Evolutionary conservation across 2,888 invertebrate genomes (phyloP).

Genomic region (Exocentrus adspersus): DNA sequence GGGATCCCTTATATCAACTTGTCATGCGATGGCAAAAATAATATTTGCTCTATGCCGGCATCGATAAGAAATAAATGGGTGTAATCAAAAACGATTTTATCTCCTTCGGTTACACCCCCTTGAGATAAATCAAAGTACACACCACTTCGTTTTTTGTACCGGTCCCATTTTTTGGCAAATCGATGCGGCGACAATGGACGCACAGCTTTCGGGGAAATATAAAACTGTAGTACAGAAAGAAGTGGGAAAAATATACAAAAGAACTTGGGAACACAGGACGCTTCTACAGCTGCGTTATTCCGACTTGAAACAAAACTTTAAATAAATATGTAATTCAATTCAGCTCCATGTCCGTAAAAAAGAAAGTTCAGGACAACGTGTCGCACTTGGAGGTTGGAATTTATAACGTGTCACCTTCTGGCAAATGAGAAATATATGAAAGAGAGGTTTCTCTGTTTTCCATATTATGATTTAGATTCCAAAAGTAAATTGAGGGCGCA

Average conservation of each 20-base stretch:
- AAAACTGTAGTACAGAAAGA: too few species aligned
- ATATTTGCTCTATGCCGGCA: too few species aligned
- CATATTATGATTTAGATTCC: background rate
- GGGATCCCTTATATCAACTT: too few species aligned
- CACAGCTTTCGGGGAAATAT: too few species aligned
- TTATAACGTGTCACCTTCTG: conserved; percentile 6
- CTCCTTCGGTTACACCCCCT: too few species aligned
- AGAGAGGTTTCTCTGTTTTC: background rate
- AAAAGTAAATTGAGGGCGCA: background rate
- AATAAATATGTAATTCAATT: background rate
- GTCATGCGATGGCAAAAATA: too few species aligned
- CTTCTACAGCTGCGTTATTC: background rate
- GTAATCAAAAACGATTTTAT: too few species aligned
- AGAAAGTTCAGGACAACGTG: background rate
- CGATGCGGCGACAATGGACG: too few species aligned
- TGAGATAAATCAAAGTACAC: too few species aligned
- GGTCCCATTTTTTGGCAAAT: too few species aligned
- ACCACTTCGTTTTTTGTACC: too few species aligned
- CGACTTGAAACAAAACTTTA: background rate
- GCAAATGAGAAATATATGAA: background rate
- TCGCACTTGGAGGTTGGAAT: background rate
- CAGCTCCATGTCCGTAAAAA: background rate
- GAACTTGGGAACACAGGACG: background rate
- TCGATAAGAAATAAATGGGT: too few species aligned
- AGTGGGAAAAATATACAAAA: background rate